Evolutionary conservation across 2,113 vertebrate species (phyloP).

Genomic region (zebrafish (Danio rerio)): DNA sequence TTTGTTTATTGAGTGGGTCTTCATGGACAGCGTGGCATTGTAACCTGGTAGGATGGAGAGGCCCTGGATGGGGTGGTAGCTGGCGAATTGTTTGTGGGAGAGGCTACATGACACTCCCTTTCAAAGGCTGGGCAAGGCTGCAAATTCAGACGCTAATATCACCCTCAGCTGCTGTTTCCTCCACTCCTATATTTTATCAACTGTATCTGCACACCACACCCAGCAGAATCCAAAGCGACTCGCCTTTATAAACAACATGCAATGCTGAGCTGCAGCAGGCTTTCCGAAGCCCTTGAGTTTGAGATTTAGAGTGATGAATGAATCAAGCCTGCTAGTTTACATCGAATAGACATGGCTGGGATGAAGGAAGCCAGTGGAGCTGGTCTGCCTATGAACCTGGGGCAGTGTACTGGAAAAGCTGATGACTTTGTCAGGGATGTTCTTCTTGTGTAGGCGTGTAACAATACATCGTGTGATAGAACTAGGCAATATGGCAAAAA

Average conservation of each 20-base stretch:
- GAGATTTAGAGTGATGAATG: neutral
- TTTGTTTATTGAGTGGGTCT: neutral
- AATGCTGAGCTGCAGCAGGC: neutral
- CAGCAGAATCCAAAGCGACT: constrained; percentile 2
- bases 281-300: neutral
- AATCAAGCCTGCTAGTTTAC: neutral
- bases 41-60: neutral
- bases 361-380: neutral
- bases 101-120: constrained; percentile 44
- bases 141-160: constrained; percentile 44
- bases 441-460: too few species aligned
- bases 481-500: too few species aligned
- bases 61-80: neutral
- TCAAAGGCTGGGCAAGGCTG: constrained; percentile 33
- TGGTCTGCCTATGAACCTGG: neutral
- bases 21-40: neutral
- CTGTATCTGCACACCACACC: constrained; percentile 45
- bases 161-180: constrained; percentile 49
- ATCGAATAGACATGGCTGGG: neutral
- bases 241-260: neutral
- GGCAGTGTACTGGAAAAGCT: neutral
- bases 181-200: constrained; percentile 44
- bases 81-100: constrained; percentile 32
- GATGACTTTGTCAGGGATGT: neutral
- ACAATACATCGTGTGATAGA: too few species aligned